Base-by-base conservation (phyloP, 2,888 invertebrate species). In the Campopleginae sp. region DNA sequence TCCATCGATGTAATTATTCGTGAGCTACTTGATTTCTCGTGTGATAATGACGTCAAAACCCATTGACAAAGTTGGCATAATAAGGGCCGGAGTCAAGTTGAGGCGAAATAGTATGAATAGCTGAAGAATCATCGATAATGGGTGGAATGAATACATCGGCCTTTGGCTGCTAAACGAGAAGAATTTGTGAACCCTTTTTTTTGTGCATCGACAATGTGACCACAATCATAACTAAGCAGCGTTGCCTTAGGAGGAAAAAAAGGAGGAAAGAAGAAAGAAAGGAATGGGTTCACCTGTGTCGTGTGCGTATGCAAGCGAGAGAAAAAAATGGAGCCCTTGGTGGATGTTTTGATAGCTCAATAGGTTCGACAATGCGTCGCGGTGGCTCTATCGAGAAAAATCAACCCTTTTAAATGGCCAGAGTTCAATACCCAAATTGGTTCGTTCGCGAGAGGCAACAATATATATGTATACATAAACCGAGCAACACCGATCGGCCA, bases 321-420 rank as follows among this genome's bases (percentile, higher is more conserved):
- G 80, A 86, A 63, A 75, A 72, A 80, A 82, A 58, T 12, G 12
- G 5, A 58, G 82, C 84, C 87, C 92, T 92, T 92, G 91, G 92
- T 92, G 91, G 92, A 93, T 93, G 91, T 93, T 93, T 92, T 93
- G 93, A 93, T 92, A 91, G 93, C 92, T 93, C 92, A 93, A 93
- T 93, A 88, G 90, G 81, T 79, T 89, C 82, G 87, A 92, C 93
- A 92, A 93, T 91, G 89, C 89, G 74, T 33, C 38, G 54, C 54
- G 68, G 68, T 72, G 23, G 27, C 61, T 74, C 51, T 75, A 70
- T 80, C 58, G 85, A 65, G 66, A 66, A 77, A 77, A 77, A 66
- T 66, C 65, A 86, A 89, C 90, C 92, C 58, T 91, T 92, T 91
- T 90, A 92, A 91, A 92, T 92, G 89, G 92, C 89, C 48, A 71